Evolutionary conservation across 2,888 invertebrate genomes (phyloP), one percentile per base, ranked within the genome.

Genomic region (Drosophila merina): DNA sequence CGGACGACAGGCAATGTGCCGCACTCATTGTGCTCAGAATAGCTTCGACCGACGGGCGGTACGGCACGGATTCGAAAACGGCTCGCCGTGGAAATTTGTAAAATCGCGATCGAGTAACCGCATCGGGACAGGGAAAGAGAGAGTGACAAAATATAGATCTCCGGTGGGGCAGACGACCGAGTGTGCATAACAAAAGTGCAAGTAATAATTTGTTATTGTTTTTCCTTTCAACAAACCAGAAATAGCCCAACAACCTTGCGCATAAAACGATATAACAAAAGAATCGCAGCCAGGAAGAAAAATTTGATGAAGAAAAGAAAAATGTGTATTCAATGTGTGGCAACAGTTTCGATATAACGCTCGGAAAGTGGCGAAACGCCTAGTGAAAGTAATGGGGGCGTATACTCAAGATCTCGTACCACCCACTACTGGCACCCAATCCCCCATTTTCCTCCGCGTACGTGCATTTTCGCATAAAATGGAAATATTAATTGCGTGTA

Each of bases 401-500:
- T 30, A 68, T 52, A 62, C 45, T 57, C 42, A 50, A 42, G 52
- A 40, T 26, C 28, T 30, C 7, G 57, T 40, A 40, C 33, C 64
- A 36, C 49, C 36, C 66, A 55, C 44, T 44, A 25, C 25, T 20
- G 36, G 30, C 44, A 51, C 30, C 57, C 25, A 42, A 30, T 50
- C 50, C 36, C 56, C 33, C 26, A 10, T 10, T n/a, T 28, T n/a
- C 20, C 40, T 25, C 14, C 31, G 45, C 36, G 59, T 60, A 52
- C 55, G 58, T 75, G 81, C 79, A 76, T 54, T 72, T 79, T 70
- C 52, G 70, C 49, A 70, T 66, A 74, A 66, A 68, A 55, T 78
- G 69, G 31, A 80, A 80, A 76, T 76, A 84, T 80, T 80, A 84
- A 82, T 86, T 80, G 81, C 68, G 72, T 84, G 82, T 84, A 86